These are phyloP conservation scores for Crenuchus spilurus DNA, from an alignment of 2,797 vertebrate genomes.

Conservation along the genomic window DNA sequence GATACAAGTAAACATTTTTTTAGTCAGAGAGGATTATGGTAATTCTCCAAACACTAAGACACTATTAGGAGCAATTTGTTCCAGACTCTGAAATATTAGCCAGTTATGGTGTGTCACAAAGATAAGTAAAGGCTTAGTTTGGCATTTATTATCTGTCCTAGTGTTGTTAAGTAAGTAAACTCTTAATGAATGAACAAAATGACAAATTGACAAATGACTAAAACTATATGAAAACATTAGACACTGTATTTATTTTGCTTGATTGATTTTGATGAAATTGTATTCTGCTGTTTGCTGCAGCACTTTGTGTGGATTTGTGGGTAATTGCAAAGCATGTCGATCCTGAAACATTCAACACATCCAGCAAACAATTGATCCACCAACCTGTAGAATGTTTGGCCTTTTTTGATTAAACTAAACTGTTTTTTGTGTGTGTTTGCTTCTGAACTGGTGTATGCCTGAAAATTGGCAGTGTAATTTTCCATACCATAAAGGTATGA, in stretches of 20 bases:
- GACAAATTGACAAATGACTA: not conserved
- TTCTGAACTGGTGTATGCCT: too few relatives aligned
- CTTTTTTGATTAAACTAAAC: too few relatives aligned
- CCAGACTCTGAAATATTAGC: not conserved
- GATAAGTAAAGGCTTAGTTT: not conserved
- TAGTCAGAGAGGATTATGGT: conserved; percentile 51
- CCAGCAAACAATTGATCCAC: too few relatives aligned
- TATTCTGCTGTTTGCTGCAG: not conserved
- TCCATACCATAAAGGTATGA: too few relatives aligned
- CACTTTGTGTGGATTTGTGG: too few relatives aligned
- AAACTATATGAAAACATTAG: not conserved
- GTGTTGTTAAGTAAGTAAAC: not conserved
- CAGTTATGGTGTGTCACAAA: not conserved
- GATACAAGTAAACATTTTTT: conserved; percentile 5
- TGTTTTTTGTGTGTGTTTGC: too few relatives aligned
- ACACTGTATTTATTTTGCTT: too few relatives aligned
- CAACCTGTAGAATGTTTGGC: too few relatives aligned
- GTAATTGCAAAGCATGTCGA: too few relatives aligned
- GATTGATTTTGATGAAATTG: not conserved
- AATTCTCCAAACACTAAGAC: conserved; percentile 60
- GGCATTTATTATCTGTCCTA: not conserved
- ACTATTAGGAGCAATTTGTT: conserved; percentile 34
- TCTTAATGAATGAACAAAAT: not conserved
- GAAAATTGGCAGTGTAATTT: too few relatives aligned
- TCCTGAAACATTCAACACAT: too few relatives aligned